Base-by-base conservation (phyloP, 2,113 vertebrate genomes). In the Bufo bufo region DNA sequence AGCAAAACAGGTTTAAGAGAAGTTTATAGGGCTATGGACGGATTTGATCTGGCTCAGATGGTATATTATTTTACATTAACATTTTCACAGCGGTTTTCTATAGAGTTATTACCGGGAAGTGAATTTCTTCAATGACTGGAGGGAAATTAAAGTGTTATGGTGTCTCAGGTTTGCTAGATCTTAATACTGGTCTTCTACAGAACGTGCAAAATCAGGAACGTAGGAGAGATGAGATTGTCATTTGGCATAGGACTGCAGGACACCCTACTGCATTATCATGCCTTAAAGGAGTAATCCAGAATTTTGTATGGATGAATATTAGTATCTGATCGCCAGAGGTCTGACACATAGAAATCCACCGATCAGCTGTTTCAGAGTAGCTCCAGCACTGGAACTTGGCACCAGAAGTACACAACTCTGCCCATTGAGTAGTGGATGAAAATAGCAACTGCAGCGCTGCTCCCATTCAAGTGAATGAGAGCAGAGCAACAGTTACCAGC, bases 1-100 rank as follows among this genome's bases (percentile, higher is more conserved):
- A 92, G 90, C 90, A 91, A 93, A 91, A 89, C 88, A 91, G 80
- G 85, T 90, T 92, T 90, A 90, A 86, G 59, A 89, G 49, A 71
- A 61, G 61, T 63, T 93, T 92, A 88, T 92, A 77, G 83, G 85
- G 13, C 52, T 74, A 90, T 43, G 84, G 77, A 6, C 79, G 82
- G 65, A 91, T 23, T 11, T 75, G 17, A 66, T 86, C 82, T 77
- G 59, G 6, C 56, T 84, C 58, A 89, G 78, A 80, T 79, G 75
- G 85, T 43, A 1, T 58, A 90, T 87, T 78, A 16, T 77, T 82
- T 58, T 12, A 0, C 65, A 59, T 47, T 50, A 3, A 20, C 72
- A 61, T 11, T 84, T 87, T 80, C 82, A 84, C 50, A 89, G 69
- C 45, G 50, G 19, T 84, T 50, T 84, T 56, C 56, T 56, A 3